Evolutionary conservation across 2,797 vertebrate genomes (phyloP), one percentile per base, ranked within the genome.

Genomic region (Luscinia luscinia): DNA sequence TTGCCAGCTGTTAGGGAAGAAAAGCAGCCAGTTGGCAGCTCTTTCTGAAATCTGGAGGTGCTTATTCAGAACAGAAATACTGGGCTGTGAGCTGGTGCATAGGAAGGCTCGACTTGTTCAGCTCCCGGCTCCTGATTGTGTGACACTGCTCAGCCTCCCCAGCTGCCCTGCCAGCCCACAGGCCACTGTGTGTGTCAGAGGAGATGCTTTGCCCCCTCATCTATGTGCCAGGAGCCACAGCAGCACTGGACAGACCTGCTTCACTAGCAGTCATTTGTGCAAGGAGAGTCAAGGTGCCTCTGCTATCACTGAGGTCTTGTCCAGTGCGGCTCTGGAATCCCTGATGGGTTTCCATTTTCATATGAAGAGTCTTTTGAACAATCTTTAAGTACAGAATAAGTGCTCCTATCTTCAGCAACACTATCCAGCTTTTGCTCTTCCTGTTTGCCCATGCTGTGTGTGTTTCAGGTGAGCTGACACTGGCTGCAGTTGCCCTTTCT

Each of bases 1-100:
- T 83, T 34, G 32, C 36, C 66, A 81, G 58, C 62, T 96, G 63
- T 48, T 89, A 59, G 45, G 69, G n/a, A 49, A 61, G 62, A 52
- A 84, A 82, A 55, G 30, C 67, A 67, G 38, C 32, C 57, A 51
- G n/a, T 38, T 57, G 40, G 64, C 76, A 48, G 43, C 12, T 24
- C 54, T 66, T 41, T 14, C 27, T 80, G 51, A 62, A 54, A 54
- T 45, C 23, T 22, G 13, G 34, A 86, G 46, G 6, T 61, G 45
- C n/a, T 75, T 59, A 22, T 58, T 64, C 26, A 79, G n/a, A n/a
- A 7, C 22, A 34, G 58, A 58, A 62, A 8, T 30, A 12, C 10
- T 6, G 9, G 19, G 17, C 73, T 63, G 2, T 2, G 9, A 27
- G 5, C 4, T 30, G 54, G 41, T 38, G 34, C 80, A 14, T n/a